These are phyloP conservation scores for Melinopterus prodromus DNA, from an alignment of 2,888 invertebrate species.

Conservation along the genomic window DNA sequence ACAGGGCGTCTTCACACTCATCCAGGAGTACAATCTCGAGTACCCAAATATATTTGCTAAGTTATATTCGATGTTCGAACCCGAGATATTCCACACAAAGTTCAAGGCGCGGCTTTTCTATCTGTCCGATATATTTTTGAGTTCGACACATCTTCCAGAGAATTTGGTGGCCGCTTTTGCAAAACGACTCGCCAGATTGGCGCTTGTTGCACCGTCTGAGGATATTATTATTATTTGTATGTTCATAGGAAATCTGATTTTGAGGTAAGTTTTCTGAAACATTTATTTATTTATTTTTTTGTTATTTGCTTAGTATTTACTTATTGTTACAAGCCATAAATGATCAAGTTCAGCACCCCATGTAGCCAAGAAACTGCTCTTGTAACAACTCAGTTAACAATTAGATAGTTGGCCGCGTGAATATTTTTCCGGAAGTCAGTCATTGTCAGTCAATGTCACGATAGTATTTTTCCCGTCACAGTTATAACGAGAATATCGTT, in stretches of 20 bases:
- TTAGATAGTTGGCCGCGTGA: no score
- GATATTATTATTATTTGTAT: conserved; percentile 79
- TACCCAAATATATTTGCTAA: conserved; percentile 96
- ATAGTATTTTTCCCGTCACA: no score
- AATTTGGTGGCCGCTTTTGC: conserved; percentile 92
- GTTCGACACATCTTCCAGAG: conserved; percentile 94
- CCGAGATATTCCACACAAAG: conserved; percentile 89
- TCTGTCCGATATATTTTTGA: conserved; percentile 88
- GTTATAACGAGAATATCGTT: no score
- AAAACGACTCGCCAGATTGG: conserved; percentile 85
- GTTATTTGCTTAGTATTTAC: neutral
- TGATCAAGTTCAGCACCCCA: no score
- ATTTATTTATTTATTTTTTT: conserved; percentile 1
- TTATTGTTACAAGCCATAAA: no score
- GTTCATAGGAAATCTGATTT: conserved; percentile 85
- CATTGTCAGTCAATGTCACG: no score
- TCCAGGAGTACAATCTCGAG: conserved; percentile 91
- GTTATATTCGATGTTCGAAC: conserved; percentile 93
- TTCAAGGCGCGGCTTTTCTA: conserved; percentile 90
- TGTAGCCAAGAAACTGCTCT: no score
- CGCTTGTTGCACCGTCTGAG: conserved; percentile 83
- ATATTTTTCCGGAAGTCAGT: no score
- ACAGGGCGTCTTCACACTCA: conserved; percentile 85
- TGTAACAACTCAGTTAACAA: no score
- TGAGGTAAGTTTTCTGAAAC: conserved; percentile 55